Evolutionary conservation across 2,888 invertebrate species (phyloP), one percentile per base, ranked within the genome.

Genomic region (Tachina grossa): DNA sequence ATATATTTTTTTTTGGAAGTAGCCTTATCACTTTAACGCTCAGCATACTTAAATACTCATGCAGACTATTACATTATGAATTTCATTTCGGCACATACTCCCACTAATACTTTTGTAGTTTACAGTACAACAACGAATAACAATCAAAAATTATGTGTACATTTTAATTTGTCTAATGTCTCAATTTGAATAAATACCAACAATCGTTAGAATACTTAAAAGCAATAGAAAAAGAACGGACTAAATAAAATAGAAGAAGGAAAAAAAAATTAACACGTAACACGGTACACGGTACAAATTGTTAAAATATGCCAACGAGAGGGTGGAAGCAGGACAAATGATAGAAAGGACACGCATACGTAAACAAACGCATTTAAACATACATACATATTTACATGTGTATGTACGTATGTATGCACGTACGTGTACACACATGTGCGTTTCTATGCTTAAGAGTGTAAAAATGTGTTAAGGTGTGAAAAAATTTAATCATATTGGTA

Each of bases 121-220:
- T 59, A 59, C 31, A 53, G 61, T 61, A 77, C 61, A 72, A 75
- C 65, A 76, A 71, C 81, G 71, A 86, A 90, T 90, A 91, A 90
- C 90, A 91, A 90, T 91, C 90, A 90, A 90, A 89, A 88, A 90
- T 90, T 89, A 90, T 90, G 91, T 91, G 90, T 89, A 91, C 90
- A 91, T 91, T 81, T 90, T 90, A 90, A 91, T 91, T 91, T 91
- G 91, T 90, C 90, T 91, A 91, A 91, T 91, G 91, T 91, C 91
- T 91, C 90, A 90, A 91, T 91, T 91, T 91, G 89, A 91, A 91
- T 90, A 90, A 89, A 89, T 90, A 83, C 74, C 81, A 65, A 65
- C 71, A 65, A 82, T 47, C 63, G 61, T 83, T 80, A 61, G 78
- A 72, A 55, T 55, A 57, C 49, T 57, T 63, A 76, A 47, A 66